These are phyloP conservation scores for Myocastor coypus DNA, from an alignment of 2,113 vertebrate genomes.

Conservation along the genomic window DNA sequence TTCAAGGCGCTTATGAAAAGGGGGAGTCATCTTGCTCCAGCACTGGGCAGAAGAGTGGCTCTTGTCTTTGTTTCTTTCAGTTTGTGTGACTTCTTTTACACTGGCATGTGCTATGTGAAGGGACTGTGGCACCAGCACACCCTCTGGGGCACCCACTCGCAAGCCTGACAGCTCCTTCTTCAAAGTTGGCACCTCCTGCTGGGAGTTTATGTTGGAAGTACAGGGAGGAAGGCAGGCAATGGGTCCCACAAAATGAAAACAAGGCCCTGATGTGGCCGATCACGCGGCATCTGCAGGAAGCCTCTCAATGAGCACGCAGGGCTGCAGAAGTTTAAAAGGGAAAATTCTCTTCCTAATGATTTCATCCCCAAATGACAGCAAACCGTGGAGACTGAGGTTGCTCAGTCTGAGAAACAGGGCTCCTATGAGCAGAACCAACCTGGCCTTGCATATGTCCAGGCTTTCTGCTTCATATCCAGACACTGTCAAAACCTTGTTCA, in stretches of 20 bases:
- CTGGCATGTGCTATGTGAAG: rapidly evolving
- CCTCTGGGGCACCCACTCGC: neutral
- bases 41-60: rapidly evolving
- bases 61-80: neutral
- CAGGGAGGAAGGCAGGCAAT: neutral
- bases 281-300: neutral
- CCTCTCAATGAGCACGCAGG: too few relatives aligned
- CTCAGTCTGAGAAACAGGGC: neutral
- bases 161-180: neutral
- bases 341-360: neutral
- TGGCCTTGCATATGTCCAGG: neutral
- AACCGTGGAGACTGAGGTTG: neutral
- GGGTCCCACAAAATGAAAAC: neutral
- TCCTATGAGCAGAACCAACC: neutral
- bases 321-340: neutral
- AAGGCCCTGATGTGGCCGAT: neutral
- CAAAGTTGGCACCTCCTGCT: neutral
- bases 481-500: neutral
- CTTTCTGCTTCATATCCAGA: neutral
- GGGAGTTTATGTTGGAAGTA: neutral
- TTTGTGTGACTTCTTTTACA: neutral
- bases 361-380: neutral
- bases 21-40: neutral
- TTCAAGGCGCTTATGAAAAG: neutral
- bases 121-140: too few relatives aligned